phyloP scores from a whole-genome alignment of 2,113 vertebrate genomes.

The Rutilus rutilus region DNA sequence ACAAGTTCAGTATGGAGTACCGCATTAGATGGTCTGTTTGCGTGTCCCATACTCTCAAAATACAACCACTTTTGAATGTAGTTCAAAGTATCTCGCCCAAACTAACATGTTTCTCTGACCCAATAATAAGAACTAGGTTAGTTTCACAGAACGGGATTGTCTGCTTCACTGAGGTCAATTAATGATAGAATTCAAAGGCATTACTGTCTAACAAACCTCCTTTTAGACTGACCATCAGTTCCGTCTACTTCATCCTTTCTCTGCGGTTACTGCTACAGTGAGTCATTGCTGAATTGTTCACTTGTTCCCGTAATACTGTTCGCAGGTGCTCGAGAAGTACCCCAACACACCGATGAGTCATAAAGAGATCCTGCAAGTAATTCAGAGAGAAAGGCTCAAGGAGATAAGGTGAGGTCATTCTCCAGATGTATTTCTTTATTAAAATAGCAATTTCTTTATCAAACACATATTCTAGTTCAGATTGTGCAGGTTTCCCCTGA shows the following conservation, averaged over 20 bases:
- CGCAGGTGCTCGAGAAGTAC: constrained; percentile 96
- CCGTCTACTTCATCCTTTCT: neutral
- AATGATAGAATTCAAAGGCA: neutral
- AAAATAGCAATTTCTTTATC: neutral
- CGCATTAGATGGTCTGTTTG: neutral
- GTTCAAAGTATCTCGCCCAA: neutral
- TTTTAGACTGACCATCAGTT: neutral
- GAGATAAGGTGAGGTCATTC: constrained; percentile 90
- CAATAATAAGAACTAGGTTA: neutral
- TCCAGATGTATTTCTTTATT: neutral
- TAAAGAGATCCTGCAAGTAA: constrained; percentile 98
- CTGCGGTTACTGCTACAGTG: neutral
- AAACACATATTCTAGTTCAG: neutral
- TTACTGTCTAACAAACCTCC: neutral
- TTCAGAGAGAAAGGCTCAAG: constrained; percentile 95
- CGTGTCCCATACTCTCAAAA: constrained; percentile 18
- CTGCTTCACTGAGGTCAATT: neutral
- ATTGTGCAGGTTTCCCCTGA: neutral
- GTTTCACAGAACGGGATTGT: neutral
- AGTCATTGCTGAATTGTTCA: neutral
- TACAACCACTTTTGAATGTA: neutral
- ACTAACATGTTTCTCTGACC: neutral
- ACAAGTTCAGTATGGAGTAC: no score
- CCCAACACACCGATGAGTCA: constrained; percentile 99
- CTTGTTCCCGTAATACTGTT: constrained; percentile 26